Evolutionary conservation across 2,888 invertebrate genomes (phyloP), one percentile per base, ranked within the genome.

Genomic region (Pterobdella sp.): DNA sequence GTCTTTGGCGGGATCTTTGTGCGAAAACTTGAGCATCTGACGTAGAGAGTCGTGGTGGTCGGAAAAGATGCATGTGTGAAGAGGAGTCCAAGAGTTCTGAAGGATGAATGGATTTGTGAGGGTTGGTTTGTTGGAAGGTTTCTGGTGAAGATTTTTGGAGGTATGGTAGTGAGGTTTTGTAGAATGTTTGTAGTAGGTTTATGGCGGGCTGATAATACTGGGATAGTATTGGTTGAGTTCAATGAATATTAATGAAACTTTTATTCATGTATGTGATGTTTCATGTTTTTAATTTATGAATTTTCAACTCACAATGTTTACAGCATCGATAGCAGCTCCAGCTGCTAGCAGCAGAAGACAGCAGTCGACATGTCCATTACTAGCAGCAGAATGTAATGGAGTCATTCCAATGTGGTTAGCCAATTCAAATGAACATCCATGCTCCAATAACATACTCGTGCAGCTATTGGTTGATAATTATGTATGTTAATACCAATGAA

Each of bases 331-430:
- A 29, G 78, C 76, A 18, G 81, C 81, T 14, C 81, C 81, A 73
- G 78, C 72, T n/a, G 78, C 76, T 31, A 82, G 75, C 49, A 82
- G 77, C 26, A 77, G 69, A 60, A 69, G 77, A 72, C 81, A 81
- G 74, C 80, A 79, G 52, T 80, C 77, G 7, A 72, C 52, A 73
- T 80, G 79, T 2, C 81, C 81, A 63, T 78, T 77, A 37, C 77
- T 76, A n/a, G 80, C 79, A 26, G 81, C 79, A 76, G 80, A 78
- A 76, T 81, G 81, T 34, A 82, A 76, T 0, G 82, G 78, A 1
- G 79, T 80, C 79, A 80, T 80, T 32, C 78, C 78, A 0, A 77
- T 74, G 18, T 78, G 76, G 74, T 81, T 79, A 31, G 76, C 73
- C 26, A 76, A 31, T 52, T 80, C 76, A 22, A 80, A 78, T 66